Evolutionary conservation across 2,888 invertebrate species (phyloP), one percentile per base, ranked within the genome.

Genomic region (Clivina fossor): DNA sequence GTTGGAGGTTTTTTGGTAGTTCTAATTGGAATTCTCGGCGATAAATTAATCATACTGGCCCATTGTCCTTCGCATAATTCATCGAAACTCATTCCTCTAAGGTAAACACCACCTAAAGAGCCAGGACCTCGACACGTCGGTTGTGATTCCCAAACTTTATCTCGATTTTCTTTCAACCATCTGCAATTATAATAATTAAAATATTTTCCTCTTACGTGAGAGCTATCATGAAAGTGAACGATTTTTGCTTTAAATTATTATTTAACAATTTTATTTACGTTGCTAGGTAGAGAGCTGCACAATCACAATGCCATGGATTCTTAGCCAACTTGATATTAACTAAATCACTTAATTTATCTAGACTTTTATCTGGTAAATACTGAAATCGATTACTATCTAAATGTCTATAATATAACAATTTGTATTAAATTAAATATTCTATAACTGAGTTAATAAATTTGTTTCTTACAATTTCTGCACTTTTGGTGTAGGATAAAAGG

Each of bases 271-370:
- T 28, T 57, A 76, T 80, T 79, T 75, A 89, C 83, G 79, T 78
- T 2, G 88, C 83, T 58, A 89, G 78, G 68, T 88, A 88, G 1
- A 85, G 75, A 24, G 85, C 82, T 62, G 83, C 82, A 66, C 90
- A 89, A 68, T 89, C 88, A 65, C 90, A 90, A 66, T 88, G 85
- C 89, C 89, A 89, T 0, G 88, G 86, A 70, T 90, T 90, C 63
- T 85, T 83, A 1, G 84, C 84, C 24, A 90, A 71, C 66, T 86
- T 86, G 7, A 89, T 79, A 41, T 84, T 82, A 4, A 80, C 77
- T 43, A 90, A 73, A 58, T 81, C 78, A 0, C 80, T 77, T 63
- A 84, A 76, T 49, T 78, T 78, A 66, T 87, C 86, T 57, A 89
- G 71, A 2, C 83, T 79, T 58, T 85, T 82, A 1, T 82, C 78